phyloP scores from a whole-genome alignment of 2,113 vertebrate species.

The Tachysurus fulvidraco region DNA sequence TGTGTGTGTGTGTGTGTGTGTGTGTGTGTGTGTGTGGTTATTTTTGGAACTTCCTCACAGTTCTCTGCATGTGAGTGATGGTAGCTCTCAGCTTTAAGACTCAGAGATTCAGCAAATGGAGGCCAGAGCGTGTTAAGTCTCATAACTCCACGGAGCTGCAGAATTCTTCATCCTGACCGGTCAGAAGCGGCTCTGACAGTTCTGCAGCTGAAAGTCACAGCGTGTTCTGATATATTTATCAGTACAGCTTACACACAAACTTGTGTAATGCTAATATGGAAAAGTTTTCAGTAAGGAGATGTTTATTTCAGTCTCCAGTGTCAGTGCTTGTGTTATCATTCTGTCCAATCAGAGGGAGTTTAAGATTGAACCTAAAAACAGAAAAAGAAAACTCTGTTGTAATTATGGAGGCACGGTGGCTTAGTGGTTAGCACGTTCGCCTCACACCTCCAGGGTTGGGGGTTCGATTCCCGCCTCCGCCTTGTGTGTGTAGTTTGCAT shows the following conservation, averaged over 20 bases:
- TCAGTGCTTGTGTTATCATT: neutral
- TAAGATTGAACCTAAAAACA: neutral
- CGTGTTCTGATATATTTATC: neutral
- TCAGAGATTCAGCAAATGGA: conserved; percentile 22
- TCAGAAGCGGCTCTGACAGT: neutral
- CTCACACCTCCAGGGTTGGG: too few species aligned
- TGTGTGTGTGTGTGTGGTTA: conserved; percentile 52
- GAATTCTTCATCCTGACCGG: neutral
- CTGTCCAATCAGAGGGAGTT: neutral
- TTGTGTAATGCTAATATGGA: neutral
- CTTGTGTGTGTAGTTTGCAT: too few species aligned
- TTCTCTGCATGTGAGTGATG: conserved; percentile 45
- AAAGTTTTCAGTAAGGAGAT: neutral
- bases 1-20: conserved; percentile 27
- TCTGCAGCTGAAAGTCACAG: neutral
- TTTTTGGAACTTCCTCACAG: conserved; percentile 48
- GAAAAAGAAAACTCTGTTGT: neutral
- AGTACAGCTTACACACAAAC: neutral
- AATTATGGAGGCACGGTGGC: too few species aligned
- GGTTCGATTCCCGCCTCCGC: too few species aligned
- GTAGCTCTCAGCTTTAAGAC: conserved; percentile 28
- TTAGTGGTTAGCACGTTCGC: too few species aligned
- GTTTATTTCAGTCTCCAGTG: neutral
- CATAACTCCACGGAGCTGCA: neutral
- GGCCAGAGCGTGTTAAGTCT: neutral